Percentiles rank a stretch among this genome's conserved stretches.
These are phyloP conservation scores for Drosophila saltans DNA, from an alignment of 1,140 invertebrate species.

Conservation along the genomic window DNA sequence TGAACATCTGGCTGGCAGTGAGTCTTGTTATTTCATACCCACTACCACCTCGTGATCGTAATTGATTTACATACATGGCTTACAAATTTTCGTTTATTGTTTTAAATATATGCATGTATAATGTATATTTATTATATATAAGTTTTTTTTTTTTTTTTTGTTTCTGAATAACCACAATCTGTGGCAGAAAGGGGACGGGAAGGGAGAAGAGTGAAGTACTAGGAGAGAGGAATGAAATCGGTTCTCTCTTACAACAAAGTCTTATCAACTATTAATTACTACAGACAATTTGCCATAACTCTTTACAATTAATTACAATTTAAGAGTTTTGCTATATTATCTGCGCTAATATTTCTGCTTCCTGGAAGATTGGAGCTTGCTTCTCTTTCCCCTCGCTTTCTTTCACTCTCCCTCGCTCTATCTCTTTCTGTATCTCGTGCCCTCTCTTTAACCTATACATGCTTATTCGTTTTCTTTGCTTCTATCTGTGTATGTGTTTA, in stretches of 20 bases:
- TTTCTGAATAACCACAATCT: background rate
- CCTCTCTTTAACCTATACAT: background rate
- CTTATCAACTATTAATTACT: constrained; percentile 2
- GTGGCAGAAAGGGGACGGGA: background rate
- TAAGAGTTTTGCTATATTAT: background rate
- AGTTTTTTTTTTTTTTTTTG: background rate
- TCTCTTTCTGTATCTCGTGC: background rate
- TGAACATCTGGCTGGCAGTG: background rate
- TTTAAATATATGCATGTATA: constrained; percentile 14
- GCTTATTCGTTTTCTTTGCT: background rate
- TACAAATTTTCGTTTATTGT: constrained; percentile 1
- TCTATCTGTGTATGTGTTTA: background rate
- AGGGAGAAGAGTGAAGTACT: background rate
- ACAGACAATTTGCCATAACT: background rate
- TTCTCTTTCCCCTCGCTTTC: background rate
- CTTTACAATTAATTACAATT: background rate
- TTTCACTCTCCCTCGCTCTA: background rate
- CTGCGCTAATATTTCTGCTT: background rate
- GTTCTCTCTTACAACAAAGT: constrained; percentile 1
- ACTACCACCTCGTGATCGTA: background rate
- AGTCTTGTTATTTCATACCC: background rate
- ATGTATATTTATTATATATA: constrained; percentile 11
- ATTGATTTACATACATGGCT: constrained; percentile 1
- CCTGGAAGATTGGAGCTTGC: background rate
- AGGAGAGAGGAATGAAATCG: background rate